A percentile compares a stretch with the other conserved stretches of the same genome.
Evolutionary conservation across 2,113 vertebrate species (phyloP).

Genomic region (Nesoenas mayeri): DNA sequence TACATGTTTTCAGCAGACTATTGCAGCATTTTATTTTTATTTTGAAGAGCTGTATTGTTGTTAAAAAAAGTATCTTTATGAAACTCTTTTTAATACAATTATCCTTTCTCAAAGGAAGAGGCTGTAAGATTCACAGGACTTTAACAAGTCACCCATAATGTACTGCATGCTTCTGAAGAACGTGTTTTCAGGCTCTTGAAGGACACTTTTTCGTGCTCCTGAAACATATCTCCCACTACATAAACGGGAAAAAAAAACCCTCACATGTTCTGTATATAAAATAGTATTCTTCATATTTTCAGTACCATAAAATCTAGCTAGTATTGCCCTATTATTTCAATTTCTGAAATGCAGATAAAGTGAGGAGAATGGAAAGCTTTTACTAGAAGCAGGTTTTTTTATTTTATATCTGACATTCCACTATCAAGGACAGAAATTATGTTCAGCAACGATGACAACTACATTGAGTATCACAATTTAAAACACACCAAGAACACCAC

Average conservation of each 20-base stretch:
- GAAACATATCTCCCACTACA: neutral
- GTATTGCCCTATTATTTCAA: neutral
- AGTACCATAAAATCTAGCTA: neutral
- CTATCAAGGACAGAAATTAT: neutral
- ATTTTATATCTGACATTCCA: neutral
- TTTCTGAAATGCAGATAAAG: neutral
- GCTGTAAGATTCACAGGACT: neutral
- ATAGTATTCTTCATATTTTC: neutral
- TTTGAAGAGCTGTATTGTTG: neutral
- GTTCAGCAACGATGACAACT: neutral
- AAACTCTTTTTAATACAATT: neutral
- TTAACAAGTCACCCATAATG: neutral
- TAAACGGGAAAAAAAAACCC: fast-evolving
- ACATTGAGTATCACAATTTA: neutral
- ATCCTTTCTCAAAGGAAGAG: neutral
- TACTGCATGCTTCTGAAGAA: neutral
- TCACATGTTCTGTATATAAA: neutral
- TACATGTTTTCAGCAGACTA: neutral
- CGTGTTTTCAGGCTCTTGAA: neutral
- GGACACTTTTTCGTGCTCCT: neutral
- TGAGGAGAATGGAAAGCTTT: neutral
- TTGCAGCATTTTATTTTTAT: neutral
- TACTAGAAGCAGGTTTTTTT: neutral
- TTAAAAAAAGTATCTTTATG: neutral
- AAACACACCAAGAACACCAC: neutral